Percentiles rank a stretch among this genome's conserved stretches.
These are phyloP conservation scores for Bufo gargarizans DNA, from an alignment of 2,113 vertebrate species.

Conservation along the genomic window DNA sequence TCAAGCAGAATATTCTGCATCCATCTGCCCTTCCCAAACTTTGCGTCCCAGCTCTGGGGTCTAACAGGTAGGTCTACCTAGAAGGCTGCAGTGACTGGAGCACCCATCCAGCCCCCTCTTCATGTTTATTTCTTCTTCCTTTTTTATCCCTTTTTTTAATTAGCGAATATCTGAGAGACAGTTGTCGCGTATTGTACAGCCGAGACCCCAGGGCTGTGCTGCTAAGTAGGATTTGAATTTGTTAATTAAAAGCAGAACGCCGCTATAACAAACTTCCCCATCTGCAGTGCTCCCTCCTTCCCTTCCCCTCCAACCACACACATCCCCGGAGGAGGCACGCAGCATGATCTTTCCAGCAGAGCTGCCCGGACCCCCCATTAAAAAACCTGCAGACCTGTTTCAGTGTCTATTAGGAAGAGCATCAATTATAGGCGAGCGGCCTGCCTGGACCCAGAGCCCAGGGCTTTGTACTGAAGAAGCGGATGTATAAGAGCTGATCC, in stretches of 20 bases:
- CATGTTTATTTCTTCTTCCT: background rate
- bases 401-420: background rate
- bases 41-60: background rate
- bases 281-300: constrained; percentile 28
- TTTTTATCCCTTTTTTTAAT: constrained; percentile 66
- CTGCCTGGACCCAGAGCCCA: background rate
- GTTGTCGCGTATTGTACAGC: constrained; percentile 68
- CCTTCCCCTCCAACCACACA: background rate
- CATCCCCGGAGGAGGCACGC: constrained; percentile 38
- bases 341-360: constrained; percentile 3
- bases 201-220: constrained; percentile 66
- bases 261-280: constrained; percentile 66
- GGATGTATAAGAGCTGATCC: no score
- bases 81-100: background rate
- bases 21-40: background rate
- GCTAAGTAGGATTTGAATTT: constrained; percentile 79
- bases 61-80: background rate
- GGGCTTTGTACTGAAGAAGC: background rate
- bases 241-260: constrained; percentile 75
- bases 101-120: background rate
- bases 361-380: background rate
- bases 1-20: background rate
- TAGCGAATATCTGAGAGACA: constrained; percentile 76
- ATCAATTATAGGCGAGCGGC: background rate
- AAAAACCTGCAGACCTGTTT: background rate